These are phyloP conservation scores for Varanus salvator DNA, from an alignment of 2,113 vertebrate species.

Conservation along the genomic window DNA sequence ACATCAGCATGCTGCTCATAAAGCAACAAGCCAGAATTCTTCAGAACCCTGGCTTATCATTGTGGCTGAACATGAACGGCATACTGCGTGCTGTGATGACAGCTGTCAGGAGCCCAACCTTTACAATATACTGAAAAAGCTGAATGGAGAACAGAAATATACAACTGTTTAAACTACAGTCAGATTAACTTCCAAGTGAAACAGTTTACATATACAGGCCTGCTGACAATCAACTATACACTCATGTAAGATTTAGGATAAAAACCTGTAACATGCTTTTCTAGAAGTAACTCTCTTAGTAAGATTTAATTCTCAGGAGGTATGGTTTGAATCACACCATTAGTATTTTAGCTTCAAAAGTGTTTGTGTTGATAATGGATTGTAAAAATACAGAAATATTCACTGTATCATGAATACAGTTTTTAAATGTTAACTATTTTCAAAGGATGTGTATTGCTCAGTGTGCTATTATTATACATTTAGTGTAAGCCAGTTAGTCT, in stretches of 20 bases:
- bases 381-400: neutral
- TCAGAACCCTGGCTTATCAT: neutral
- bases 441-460: constrained; percentile 13
- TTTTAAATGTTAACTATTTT: neutral
- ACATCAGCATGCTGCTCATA: too few relatives aligned
- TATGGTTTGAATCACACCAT: neutral
- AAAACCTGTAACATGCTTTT: neutral
- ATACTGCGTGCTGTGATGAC: neutral
- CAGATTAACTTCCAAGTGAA: neutral
- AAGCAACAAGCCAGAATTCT: too few relatives aligned
- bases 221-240: neutral
- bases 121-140: neutral
- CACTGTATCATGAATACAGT: too few relatives aligned
- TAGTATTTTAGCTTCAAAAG: neutral
- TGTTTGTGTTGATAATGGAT: neutral
- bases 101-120: neutral
- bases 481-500: neutral
- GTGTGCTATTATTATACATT: neutral
- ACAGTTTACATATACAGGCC: neutral
- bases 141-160: neutral
- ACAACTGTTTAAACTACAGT: accelerated
- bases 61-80: neutral
- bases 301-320: neutral
- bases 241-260: neutral
- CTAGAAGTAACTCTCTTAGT: neutral